A percentile compares a stretch with the other conserved stretches of the same genome.
phyloP scores from a whole-genome alignment of 2,888 invertebrate genomes.

The Deilephila elpenor region DNA sequence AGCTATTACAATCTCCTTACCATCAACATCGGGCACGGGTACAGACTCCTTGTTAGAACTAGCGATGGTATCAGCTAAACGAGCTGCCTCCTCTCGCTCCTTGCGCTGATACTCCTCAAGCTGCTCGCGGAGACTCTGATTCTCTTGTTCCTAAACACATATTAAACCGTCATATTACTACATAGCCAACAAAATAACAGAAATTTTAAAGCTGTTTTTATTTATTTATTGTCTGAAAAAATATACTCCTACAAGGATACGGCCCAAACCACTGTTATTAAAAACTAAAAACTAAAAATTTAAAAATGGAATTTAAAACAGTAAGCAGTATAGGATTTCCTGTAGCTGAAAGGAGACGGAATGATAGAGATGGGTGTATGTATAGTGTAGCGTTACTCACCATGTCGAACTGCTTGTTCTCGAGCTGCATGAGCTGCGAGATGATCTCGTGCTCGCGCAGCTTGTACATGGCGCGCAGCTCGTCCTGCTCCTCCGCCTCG shows the following conservation, averaged over 20 bases:
- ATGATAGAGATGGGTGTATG: neutral
- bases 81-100: slow-evolving; percentile 72
- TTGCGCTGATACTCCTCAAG: slow-evolving; percentile 82
- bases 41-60: slow-evolving; percentile 36
- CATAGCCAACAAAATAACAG: too few relatives aligned
- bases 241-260: too few relatives aligned
- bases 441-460: slow-evolving; percentile 83
- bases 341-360: neutral
- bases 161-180: too few relatives aligned
- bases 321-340: too few relatives aligned
- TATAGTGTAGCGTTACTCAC: slow-evolving; percentile 52
- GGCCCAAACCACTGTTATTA: too few relatives aligned
- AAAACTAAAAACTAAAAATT: too few relatives aligned
- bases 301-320: too few relatives aligned
- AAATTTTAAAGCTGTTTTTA: too few relatives aligned
- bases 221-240: too few relatives aligned
- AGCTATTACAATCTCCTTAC: slow-evolving; percentile 31
- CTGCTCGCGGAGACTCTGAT: slow-evolving; percentile 82
- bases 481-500: slow-evolving; percentile 74
- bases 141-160: slow-evolving; percentile 81
- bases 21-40: slow-evolving; percentile 40
- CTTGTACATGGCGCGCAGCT: slow-evolving; percentile 71
- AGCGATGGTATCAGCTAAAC: slow-evolving; percentile 58
- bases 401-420: slow-evolving; percentile 84
- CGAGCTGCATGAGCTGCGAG: slow-evolving; percentile 85